Evolutionary conservation across 2,888 invertebrate genomes (phyloP).

Genomic region (Phaedon cochleariae): DNA sequence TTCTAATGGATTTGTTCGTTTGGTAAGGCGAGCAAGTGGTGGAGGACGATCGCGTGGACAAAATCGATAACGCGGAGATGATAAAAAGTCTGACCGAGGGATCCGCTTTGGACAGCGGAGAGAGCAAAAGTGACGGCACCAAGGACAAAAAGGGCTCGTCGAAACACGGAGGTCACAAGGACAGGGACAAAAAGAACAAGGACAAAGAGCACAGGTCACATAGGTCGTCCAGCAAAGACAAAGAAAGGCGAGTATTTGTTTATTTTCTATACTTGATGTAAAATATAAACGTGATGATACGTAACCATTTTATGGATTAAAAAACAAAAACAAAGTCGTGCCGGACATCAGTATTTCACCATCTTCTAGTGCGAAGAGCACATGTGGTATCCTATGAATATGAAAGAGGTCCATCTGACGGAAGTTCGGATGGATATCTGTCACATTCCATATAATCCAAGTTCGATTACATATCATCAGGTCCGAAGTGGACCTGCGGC

Average conservation of each 20-base stretch:
- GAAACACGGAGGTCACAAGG: conserved; percentile 49
- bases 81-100: conserved; percentile 58
- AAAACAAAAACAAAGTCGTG: too few relatives aligned
- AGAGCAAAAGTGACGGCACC: conserved; percentile 38
- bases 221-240: conserved; percentile 49
- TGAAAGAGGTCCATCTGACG: too few relatives aligned
- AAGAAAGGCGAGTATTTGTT: conserved; percentile 23
- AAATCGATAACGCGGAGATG: conserved; percentile 65
- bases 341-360: too few relatives aligned
- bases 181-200: conserved; percentile 44
- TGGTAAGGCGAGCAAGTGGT: conserved; percentile 65
- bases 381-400: too few relatives aligned
- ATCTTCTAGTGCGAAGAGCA: too few relatives aligned
- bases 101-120: conserved; percentile 48
- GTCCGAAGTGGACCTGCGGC: too few relatives aligned
- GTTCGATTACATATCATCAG: too few relatives aligned
- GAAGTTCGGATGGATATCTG: too few relatives aligned
- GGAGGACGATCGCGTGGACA: conserved; percentile 68
- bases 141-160: conserved; percentile 45
- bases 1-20: conserved; percentile 29
- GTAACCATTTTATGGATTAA: too few relatives aligned
- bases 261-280: background rate
- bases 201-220: conserved; percentile 49
- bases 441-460: too few relatives aligned
- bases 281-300: too few relatives aligned